phyloP scores from a whole-genome alignment of 2,888 invertebrate genomes.

The Clunio marinus region DNA sequence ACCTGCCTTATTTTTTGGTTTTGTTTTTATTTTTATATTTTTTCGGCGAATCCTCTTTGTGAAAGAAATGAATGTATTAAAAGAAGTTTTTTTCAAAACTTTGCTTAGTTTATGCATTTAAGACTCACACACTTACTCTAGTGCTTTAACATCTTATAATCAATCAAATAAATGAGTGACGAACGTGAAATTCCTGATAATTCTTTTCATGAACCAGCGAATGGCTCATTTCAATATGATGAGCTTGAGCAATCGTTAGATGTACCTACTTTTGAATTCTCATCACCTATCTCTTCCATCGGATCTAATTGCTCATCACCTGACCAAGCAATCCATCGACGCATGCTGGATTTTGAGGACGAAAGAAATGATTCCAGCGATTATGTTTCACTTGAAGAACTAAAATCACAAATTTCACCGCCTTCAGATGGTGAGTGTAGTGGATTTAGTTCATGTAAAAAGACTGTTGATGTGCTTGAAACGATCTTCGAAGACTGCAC shows the following conservation, averaged over 20 bases:
- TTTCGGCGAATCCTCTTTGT: background rate
- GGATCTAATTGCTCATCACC: slow-evolving; percentile 23
- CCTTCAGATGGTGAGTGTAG: background rate
- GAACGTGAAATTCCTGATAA: background rate
- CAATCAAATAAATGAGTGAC: background rate
- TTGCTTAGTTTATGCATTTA: background rate
- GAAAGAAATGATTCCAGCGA: background rate
- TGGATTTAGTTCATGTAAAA: background rate
- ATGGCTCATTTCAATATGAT: background rate
- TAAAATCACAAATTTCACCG: slow-evolving; percentile 27
- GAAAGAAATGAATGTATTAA: background rate
- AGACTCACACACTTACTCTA: too few species aligned
- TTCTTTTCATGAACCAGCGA: background rate
- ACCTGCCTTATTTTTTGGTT: too few species aligned
- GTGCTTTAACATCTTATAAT: background rate
- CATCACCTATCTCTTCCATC: slow-evolving; percentile 28
- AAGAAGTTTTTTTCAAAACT: background rate
- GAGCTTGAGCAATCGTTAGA: background rate
- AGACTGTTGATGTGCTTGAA: slow-evolving; percentile 1
- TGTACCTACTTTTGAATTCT: slow-evolving; percentile 23
- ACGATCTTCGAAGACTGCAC: slow-evolving; percentile 27
- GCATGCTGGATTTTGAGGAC: background rate
- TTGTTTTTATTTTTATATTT: slow-evolving; percentile 10
- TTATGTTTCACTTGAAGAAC: slow-evolving; percentile 22
- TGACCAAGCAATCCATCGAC: background rate